phyloP scores from a whole-genome alignment of 2,113 vertebrate genomes.

The Passerina amoena region DNA sequence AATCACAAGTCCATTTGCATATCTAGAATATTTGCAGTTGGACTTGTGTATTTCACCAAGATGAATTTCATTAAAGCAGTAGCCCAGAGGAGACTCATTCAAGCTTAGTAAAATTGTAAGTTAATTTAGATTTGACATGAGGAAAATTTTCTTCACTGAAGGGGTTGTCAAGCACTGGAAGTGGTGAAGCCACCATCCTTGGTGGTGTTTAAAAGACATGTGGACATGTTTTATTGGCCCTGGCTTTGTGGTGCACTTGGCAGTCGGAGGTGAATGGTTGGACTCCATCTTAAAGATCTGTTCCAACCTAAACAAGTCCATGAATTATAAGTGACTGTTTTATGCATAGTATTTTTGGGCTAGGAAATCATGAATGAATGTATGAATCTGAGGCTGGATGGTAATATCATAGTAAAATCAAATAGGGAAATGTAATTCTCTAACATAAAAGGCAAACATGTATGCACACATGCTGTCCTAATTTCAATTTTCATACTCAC shows the following conservation, averaged over 20 bases:
- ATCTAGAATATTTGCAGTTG: background rate
- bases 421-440: background rate
- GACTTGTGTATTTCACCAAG: background rate
- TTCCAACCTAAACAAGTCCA: background rate
- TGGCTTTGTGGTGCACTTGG: background rate
- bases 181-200: background rate
- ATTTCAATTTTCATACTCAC: background rate
- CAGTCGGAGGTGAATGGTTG: background rate
- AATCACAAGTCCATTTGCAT: background rate
- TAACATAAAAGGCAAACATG: background rate
- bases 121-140: background rate
- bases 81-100: background rate
- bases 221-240: background rate
- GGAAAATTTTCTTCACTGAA: background rate
- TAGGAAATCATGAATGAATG: background rate
- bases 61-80: background rate
- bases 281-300: background rate
- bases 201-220: rapidly evolving
- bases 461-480: background rate
- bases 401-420: background rate
- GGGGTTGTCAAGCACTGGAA: background rate
- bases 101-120: background rate
- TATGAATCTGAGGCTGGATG: background rate
- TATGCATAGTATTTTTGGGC: background rate
- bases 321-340: background rate